phyloP scores from a whole-genome alignment of 2,797 vertebrate species.

The Coreius guichenoti region DNA sequence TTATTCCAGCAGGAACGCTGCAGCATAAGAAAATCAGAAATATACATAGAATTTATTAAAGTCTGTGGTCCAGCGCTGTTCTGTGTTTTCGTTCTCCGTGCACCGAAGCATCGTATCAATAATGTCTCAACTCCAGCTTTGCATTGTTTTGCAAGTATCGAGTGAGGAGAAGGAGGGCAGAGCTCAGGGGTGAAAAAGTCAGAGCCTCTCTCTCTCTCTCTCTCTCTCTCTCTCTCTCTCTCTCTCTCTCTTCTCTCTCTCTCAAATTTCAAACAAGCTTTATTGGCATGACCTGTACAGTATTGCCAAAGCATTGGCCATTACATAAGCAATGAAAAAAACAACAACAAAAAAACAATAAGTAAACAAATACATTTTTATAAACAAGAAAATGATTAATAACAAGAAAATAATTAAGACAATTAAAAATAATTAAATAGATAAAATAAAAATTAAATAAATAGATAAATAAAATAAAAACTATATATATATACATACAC shows the following conservation, averaged over 20 bases:
- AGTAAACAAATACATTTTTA: too few species aligned
- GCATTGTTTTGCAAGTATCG: constrained; percentile 69
- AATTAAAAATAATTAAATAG: too few species aligned
- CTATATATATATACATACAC: too few species aligned
- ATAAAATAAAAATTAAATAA: too few species aligned
- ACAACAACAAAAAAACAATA: too few species aligned
- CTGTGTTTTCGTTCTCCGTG: constrained; percentile 70
- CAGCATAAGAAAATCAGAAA: constrained; percentile 70
- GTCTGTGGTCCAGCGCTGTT: constrained; percentile 71
- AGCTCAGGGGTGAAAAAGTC: constrained; percentile 79
- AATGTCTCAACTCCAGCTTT: constrained; percentile 69
- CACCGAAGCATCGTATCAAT: constrained; percentile 70
- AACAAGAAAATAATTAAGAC: too few species aligned
- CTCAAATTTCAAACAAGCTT: too few species aligned
- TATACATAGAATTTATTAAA: constrained; percentile 84
- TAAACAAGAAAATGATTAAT: too few species aligned
- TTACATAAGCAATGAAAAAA: too few species aligned
- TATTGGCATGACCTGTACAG: too few species aligned
- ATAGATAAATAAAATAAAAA: too few species aligned
- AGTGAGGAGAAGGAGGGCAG: constrained; percentile 68
- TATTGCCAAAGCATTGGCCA: too few species aligned
- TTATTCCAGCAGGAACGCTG: constrained; percentile 82
- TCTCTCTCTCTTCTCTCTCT: constrained; percentile 54
- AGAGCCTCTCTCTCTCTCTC: constrained; percentile 58
- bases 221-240: constrained; percentile 68